Evolutionary conservation across 1,140 invertebrate genomes (phyloP).

Genomic region (Rhyacophila brunnea): DNA sequence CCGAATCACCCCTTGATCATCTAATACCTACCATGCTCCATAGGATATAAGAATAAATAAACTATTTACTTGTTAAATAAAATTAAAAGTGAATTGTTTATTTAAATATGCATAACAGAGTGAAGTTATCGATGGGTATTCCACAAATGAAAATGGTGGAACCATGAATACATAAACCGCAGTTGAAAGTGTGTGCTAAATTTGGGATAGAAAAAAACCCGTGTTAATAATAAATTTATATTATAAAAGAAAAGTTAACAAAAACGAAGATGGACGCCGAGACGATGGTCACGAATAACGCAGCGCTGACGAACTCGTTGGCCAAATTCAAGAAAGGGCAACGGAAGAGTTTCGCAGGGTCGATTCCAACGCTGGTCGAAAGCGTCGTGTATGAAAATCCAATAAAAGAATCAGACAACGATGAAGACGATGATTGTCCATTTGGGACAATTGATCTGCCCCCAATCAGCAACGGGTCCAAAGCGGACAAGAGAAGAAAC

Average conservation of each 20-base stretch:
- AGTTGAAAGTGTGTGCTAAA: too few relatives aligned
- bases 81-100: too few relatives aligned
- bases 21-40: too few relatives aligned
- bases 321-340: conserved; percentile 28
- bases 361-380: conserved; percentile 47
- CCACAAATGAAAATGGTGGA: too few relatives aligned
- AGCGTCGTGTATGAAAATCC: conserved; percentile 42
- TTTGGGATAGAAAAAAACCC: too few relatives aligned
- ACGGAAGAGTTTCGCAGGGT: conserved; percentile 33
- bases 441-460: conserved; percentile 17
- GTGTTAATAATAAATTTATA: too few relatives aligned
- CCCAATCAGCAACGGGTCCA: not conserved
- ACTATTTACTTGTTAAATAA: too few relatives aligned
- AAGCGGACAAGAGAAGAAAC: conserved; percentile 15
- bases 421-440: conserved; percentile 19
- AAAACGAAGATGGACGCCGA: conserved; percentile 28
- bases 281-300: conserved; percentile 24
- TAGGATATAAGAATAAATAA: too few relatives aligned
- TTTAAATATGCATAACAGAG: too few relatives aligned
- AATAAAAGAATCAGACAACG: conserved; percentile 36
- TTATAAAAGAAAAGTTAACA: conserved; percentile 1
- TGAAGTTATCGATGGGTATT: too few relatives aligned
- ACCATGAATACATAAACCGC: too few relatives aligned
- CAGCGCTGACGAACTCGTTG: conserved; percentile 18
- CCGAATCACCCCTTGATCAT: too few relatives aligned